Evolutionary conservation across 2,888 invertebrate species (phyloP), one percentile per base, ranked within the genome.

Genomic region (Sepiola atlantica): DNA sequence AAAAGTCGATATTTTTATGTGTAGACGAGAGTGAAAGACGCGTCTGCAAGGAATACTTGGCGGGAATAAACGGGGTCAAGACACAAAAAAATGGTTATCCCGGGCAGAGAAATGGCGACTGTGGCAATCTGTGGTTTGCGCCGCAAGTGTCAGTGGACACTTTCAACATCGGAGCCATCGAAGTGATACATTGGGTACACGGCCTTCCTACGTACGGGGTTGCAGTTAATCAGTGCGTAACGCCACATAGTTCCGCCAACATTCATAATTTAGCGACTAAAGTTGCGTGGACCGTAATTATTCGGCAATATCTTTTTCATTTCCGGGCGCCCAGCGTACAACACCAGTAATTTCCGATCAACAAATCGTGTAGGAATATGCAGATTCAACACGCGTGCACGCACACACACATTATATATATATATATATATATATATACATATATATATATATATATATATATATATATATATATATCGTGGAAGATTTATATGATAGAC

Each of bases 241-340:
- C 77, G 77, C 77, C 77, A 77, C 77, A 77, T 77, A 77, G 77
- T 77, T 77, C 77, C 32, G n/a, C 2, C n/a, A 16, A 16, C n/a
- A 77, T 77, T 77, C 77, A 77, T 77, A 77, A 77, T 77, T 77
- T 77, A 77, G 77, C 77, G n/a, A 77, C 77, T 77, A 77, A 77
- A 77, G 77, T 77, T 77, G 77, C 77, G 77, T 77, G 77, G 12
- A 77, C 45, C 16, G 77, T 77, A 77, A 77, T 77, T 77, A 77
- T 77, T 77, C 77, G 77, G 77, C 77, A 77, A 77, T 77, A 77
- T 77, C 77, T 77, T 77, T 77, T 77, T 77, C 77, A 77, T 77
- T 77, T 77, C 77, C 77, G 77, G 77, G 32, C 77, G 77, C 77
- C 77, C 77, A 77, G 77, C 77, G n/a, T 32, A 77, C 77, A 77